Percentiles rank a stretch among this genome's conserved stretches.
These are phyloP conservation scores for Girardinus metallicus DNA, from an alignment of 2,797 vertebrate genomes.

Conservation along the genomic window DNA sequence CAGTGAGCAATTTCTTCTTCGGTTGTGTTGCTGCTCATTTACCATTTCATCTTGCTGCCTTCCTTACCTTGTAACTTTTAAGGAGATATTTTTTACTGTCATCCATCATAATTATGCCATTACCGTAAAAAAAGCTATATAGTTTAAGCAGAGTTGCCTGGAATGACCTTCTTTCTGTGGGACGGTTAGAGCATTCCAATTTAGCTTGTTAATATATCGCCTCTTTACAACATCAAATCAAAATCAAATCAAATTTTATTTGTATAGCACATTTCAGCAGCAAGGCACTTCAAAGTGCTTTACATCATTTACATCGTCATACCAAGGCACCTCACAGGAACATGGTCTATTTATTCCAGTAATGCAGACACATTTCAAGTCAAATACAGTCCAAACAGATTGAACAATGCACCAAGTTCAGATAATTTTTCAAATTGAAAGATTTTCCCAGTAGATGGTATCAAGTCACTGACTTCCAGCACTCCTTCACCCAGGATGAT, in stretches of 20 bases:
- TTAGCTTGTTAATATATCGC: neutral
- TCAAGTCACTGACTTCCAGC: neutral
- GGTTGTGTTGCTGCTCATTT: slow-evolving; percentile 20
- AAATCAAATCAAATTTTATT: too few relatives aligned
- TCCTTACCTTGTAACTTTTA: neutral
- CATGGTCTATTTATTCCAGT: neutral
- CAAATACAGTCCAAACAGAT: neutral
- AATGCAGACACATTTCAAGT: neutral
- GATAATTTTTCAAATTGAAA: neutral
- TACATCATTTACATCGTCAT: too few relatives aligned
- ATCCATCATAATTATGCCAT: slow-evolving; percentile 6
- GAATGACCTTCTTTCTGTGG: slow-evolving; percentile 16
- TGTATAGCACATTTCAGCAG: too few relatives aligned
- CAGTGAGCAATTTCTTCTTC: neutral
- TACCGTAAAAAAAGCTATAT: neutral
- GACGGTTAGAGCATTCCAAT: neutral
- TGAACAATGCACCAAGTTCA: neutral
- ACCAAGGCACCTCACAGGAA: neutral
- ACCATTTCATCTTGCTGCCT: neutral
- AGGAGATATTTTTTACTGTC: neutral
- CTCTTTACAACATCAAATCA: neutral
- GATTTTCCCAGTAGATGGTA: neutral
- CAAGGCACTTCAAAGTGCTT: too few relatives aligned
- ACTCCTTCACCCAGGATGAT: neutral
- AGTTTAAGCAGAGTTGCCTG: slow-evolving; percentile 16